Evolutionary conservation across 1,140 invertebrate species (phyloP).

Genomic region (Trachymyrmex cornetzi): DNA sequence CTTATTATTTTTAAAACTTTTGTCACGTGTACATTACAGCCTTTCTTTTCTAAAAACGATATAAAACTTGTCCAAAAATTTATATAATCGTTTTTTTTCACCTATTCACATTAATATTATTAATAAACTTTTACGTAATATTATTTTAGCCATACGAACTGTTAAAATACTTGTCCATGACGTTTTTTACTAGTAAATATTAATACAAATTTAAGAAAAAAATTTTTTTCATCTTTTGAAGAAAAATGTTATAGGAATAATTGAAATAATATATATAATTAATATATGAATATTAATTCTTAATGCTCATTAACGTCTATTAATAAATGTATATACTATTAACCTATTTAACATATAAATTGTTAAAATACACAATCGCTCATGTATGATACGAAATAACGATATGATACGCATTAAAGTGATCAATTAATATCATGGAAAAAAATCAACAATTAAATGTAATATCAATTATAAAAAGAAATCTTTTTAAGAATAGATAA

Average conservation of each 20-base stretch:
- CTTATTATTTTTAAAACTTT: neutral
- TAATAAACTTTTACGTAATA: neutral
- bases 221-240: neutral
- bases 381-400: neutral
- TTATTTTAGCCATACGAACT: neutral
- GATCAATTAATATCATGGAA: neutral
- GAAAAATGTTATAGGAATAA: neutral
- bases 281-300: neutral
- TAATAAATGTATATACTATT: neutral
- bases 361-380: neutral
- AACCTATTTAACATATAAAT: neutral
- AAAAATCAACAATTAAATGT: neutral
- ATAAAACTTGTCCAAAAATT: neutral
- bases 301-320: neutral
- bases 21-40: neutral
- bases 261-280: neutral
- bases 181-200: neutral
- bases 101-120: neutral
- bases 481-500: neutral
- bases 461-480: neutral
- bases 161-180: neutral
- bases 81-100: neutral
- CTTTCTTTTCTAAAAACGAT: neutral
- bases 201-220: neutral
- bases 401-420: neutral